phyloP scores from a whole-genome alignment of 1,140 invertebrate species.

The Araneus ventricosus region DNA sequence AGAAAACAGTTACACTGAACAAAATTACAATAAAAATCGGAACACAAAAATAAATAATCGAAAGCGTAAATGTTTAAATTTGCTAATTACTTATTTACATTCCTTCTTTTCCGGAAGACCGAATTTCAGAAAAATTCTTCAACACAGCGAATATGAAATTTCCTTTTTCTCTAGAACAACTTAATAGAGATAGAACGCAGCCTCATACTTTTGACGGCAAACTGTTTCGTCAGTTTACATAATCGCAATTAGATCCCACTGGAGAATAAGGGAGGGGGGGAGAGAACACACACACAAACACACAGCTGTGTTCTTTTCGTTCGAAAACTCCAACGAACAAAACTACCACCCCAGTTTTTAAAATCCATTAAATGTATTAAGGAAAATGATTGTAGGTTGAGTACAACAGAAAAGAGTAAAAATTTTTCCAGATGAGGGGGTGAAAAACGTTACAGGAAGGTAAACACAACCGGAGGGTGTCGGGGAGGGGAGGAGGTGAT shows the following conservation, averaged over 20 bases:
- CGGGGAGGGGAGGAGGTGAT: not conserved
- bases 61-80: not conserved
- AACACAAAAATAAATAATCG: conserved; percentile 11
- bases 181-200: not conserved
- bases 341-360: conserved; percentile 22
- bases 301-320: not conserved
- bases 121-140: not conserved
- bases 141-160: not conserved
- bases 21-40: not conserved
- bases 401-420: conserved; percentile 16
- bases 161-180: not conserved
- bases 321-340: not conserved
- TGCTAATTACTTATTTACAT: conserved; percentile 32
- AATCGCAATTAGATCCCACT: conserved; percentile 9
- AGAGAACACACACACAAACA: not conserved
- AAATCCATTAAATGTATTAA: conserved; percentile 57
- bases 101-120: not conserved
- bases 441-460: conserved; percentile 28
- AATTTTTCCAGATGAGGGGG: not conserved
- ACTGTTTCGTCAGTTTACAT: not conserved
- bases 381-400: not conserved
- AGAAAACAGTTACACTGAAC: not conserved
- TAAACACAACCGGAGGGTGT: conserved; percentile 32
- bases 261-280: too few relatives aligned
- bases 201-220: not conserved